Conservation (phyloP, 2,113 vertebrate genomes). For the Dicrurus megarhynchus region DNA sequence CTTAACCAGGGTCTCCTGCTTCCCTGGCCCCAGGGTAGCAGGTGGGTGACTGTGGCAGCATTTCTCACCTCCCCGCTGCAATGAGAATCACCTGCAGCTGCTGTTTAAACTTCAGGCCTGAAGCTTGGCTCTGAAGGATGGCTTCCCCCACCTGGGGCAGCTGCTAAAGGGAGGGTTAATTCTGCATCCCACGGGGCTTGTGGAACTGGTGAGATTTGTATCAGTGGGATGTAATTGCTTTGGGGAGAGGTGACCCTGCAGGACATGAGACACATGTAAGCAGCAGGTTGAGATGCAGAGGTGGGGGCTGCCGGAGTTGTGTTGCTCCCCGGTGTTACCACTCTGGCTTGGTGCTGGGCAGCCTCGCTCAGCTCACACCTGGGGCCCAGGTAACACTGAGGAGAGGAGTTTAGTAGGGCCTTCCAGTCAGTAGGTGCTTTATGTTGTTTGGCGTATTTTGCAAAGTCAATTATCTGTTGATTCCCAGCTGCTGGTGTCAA, state of each 20-base stretch:
- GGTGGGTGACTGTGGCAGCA: background rate
- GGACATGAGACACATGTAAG: background rate
- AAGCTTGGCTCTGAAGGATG: background rate
- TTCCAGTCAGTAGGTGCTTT: background rate
- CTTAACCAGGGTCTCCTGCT: background rate
- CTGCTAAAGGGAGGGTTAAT: background rate
- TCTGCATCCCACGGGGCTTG: background rate
- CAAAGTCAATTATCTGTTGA: background rate
- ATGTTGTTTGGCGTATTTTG: background rate
- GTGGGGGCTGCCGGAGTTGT: background rate
- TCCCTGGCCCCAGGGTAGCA: background rate
- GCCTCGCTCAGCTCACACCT: accelerated
- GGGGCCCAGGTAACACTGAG: background rate
- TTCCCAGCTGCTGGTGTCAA: background rate
- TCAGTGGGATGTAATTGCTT: background rate
- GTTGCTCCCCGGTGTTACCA: background rate
- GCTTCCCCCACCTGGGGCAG: background rate
- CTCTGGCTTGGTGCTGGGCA: background rate
- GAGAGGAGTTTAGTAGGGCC: background rate
- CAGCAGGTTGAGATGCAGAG: background rate
- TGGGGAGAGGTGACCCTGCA: background rate
- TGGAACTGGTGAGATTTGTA: background rate
- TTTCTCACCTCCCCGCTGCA: background rate
- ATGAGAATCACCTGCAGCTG: background rate
- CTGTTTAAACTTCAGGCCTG: background rate